phyloP scores from a whole-genome alignment of 1,140 invertebrate genomes.

The Theocolax elegans region DNA sequence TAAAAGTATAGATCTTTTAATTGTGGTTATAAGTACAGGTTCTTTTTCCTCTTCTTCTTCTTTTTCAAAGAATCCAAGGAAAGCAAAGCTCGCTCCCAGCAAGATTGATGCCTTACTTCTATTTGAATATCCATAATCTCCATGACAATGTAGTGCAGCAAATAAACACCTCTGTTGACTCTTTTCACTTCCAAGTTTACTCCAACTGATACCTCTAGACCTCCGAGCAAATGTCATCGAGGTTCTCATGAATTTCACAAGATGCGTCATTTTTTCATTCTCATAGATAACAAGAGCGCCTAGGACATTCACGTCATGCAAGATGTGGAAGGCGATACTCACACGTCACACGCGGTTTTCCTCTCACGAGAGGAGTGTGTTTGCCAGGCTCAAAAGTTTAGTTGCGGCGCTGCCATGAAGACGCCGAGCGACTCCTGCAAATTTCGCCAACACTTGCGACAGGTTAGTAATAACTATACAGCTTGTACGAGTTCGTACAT shows the following conservation, averaged over 20 bases:
- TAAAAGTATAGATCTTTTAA: conserved; percentile 79
- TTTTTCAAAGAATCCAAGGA: conserved; percentile 56
- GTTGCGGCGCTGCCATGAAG: conserved; percentile 1
- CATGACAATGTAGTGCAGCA: neutral
- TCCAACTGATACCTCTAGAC: neutral
- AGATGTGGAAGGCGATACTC: too few species aligned
- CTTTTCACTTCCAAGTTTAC: neutral
- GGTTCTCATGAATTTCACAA: conserved; percentile 24
- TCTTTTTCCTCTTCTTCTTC: conserved; percentile 70
- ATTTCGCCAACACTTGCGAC: conserved; percentile 4
- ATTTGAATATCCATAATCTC: conserved; percentile 1
- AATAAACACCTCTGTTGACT: neutral
- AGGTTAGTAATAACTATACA: too few species aligned
- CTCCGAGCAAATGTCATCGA: neutral
- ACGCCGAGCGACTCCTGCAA: neutral
- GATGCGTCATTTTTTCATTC: conserved; percentile 17
- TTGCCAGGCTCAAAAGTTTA: too few species aligned
- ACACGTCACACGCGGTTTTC: conserved; percentile 5
- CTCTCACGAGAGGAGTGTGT: neutral
- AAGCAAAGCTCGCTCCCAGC: conserved; percentile 49
- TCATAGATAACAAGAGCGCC: neutral
- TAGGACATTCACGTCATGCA: neutral
- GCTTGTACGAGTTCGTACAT: too few species aligned
- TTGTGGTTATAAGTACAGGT: conserved; percentile 76
- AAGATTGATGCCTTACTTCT: neutral